A percentile compares a stretch with the other conserved stretches of the same genome.
These are phyloP conservation scores for Anolis apletophallus DNA, from an alignment of 2,797 vertebrate species.

Conservation along the genomic window DNA sequence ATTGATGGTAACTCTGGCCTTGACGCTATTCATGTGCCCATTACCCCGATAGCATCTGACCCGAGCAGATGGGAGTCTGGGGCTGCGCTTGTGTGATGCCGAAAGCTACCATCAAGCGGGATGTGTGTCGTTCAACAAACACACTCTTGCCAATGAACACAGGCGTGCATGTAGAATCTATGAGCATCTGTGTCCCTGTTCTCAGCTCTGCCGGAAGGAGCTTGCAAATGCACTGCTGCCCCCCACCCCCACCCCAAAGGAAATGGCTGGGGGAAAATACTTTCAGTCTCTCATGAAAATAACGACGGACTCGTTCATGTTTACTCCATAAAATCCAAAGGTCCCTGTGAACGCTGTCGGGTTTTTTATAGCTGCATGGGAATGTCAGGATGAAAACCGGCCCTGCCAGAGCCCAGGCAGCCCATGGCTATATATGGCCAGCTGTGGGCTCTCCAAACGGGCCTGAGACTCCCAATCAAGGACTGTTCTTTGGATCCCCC, in stretches of 20 bases:
- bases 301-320: conserved; percentile 68
- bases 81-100: conserved; percentile 3
- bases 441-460: conserved; percentile 56
- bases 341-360: conserved; percentile 67
- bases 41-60: conserved; percentile 48
- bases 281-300: conserved; percentile 50
- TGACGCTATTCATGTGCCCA: conserved; percentile 30
- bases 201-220: conserved; percentile 37
- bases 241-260: background rate
- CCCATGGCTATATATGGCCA: conserved; percentile 80
- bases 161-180: conserved; percentile 16
- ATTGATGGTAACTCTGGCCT: conserved; percentile 54
- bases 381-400: conserved; percentile 68
- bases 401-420: conserved; percentile 66
- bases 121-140: conserved; percentile 25
- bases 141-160: conserved; percentile 18
- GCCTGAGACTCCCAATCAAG: conserved; percentile 49
- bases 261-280: conserved; percentile 31
- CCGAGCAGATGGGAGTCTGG: conserved; percentile 45
- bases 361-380: conserved; percentile 83
- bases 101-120: conserved; percentile 23
- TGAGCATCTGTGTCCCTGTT: background rate
- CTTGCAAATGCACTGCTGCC: background rate
- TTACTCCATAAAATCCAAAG: conserved; percentile 69
- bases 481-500: conserved; percentile 66